phyloP scores from a whole-genome alignment of 2,797 vertebrate genomes.

The Acanthurus lineatus region DNA sequence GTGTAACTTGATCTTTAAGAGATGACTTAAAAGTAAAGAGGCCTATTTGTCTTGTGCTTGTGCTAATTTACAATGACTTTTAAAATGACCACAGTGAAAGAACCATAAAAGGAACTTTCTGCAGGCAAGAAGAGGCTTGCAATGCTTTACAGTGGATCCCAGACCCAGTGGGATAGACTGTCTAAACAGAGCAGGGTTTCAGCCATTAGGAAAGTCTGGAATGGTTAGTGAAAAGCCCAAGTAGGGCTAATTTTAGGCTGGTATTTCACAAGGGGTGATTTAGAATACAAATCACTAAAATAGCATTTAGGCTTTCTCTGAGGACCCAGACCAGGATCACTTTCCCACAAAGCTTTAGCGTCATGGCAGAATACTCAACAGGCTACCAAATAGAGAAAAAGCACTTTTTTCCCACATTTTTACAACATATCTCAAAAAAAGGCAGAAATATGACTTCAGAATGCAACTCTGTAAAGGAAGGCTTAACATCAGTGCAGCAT shows the following conservation, averaged over 20 bases:
- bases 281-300: conserved; percentile 76
- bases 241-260: conserved; percentile 84
- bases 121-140: conserved; percentile 56
- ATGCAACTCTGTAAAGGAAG: too few relatives aligned
- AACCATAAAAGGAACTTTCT: conserved; percentile 83
- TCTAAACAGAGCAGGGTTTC: conserved; percentile 77
- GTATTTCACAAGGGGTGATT: conserved; percentile 80
- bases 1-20: conserved; percentile 67
- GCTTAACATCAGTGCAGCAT: neutral
- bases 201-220: conserved; percentile 75
- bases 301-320: conserved; percentile 78
- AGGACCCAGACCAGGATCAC: conserved; percentile 63
- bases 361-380: conserved; percentile 39
- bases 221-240: conserved; percentile 67
- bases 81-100: conserved; percentile 68
- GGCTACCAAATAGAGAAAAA: conserved; percentile 21
- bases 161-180: conserved; percentile 71
- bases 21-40: conserved; percentile 41
- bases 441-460: neutral
- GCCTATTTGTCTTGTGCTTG: conserved; percentile 33
- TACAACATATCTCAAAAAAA: conserved; percentile 9
- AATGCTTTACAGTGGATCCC: conserved; percentile 69
- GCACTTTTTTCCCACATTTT: conserved; percentile 17
- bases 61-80: conserved; percentile 77
- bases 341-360: conserved; percentile 82